These are phyloP conservation scores for Suncus etruscus DNA, from an alignment of 2,113 vertebrate genomes.

Conservation along the genomic window DNA sequence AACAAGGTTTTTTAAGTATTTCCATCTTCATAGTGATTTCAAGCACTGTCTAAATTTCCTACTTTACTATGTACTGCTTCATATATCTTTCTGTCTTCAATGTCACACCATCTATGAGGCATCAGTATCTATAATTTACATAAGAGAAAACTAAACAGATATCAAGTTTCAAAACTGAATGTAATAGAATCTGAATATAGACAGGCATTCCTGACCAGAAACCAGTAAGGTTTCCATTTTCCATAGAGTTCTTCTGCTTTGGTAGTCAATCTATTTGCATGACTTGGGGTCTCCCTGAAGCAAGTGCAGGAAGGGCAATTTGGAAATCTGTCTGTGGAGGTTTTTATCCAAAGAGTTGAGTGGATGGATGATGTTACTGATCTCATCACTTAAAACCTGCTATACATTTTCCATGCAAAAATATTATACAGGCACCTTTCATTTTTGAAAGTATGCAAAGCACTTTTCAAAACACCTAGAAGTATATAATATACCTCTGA, in stretches of 20 bases:
- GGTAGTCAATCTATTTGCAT: not conserved
- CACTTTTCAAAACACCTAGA: constrained; percentile 65
- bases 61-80: not conserved
- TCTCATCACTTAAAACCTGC: constrained; percentile 65
- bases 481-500: constrained; percentile 61
- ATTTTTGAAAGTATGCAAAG: constrained; percentile 65
- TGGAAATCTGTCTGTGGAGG: constrained; percentile 27
- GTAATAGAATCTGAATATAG: not conserved
- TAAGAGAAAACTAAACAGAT: not conserved
- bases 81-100: not conserved
- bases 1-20: too few relatives aligned
- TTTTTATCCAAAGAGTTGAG: constrained; percentile 32
- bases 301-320: not conserved
- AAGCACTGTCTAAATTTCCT: too few relatives aligned
- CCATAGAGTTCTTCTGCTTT: not conserved
- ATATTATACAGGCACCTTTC: constrained; percentile 17
- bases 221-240: not conserved
- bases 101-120: not conserved
- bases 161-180: not conserved
- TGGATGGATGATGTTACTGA: constrained; percentile 66
- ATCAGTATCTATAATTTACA: not conserved
- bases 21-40: too few relatives aligned
- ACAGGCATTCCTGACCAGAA: not conserved
- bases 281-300: not conserved
- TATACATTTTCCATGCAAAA: constrained; percentile 74